phyloP scores from a whole-genome alignment of 1,140 invertebrate genomes.

The Eupeodes corollae region DNA sequence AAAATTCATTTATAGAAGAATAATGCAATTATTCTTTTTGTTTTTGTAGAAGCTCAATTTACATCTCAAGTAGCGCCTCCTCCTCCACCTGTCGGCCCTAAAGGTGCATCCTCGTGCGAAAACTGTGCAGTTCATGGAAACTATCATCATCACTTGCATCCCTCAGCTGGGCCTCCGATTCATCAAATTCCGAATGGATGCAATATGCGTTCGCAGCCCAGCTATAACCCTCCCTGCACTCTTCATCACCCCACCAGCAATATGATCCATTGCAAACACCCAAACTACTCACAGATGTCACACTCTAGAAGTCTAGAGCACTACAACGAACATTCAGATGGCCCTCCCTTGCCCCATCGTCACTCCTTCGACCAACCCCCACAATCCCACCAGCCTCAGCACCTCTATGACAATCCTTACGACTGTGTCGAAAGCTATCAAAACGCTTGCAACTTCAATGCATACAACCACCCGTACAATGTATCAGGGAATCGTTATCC shows the following conservation, averaged over 20 bases:
- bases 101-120: slow-evolving; percentile 5
- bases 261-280: not conserved
- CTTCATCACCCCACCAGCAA: slow-evolving; percentile 5
- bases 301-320: slow-evolving; percentile 36
- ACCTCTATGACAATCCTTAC: slow-evolving; percentile 27
- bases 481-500: slow-evolving; percentile 34
- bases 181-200: not conserved
- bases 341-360: slow-evolving; percentile 21
- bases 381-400: slow-evolving; percentile 14
- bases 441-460: slow-evolving; percentile 10
- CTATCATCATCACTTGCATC: slow-evolving; percentile 3
- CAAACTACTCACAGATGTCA: slow-evolving; percentile 16
- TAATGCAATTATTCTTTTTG: not conserved
- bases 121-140: slow-evolving; percentile 1
- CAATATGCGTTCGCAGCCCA: slow-evolving; percentile 1
- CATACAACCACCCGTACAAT: slow-evolving; percentile 23
- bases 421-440: slow-evolving; percentile 24
- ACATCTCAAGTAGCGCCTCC: not conserved
- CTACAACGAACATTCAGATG: slow-evolving; percentile 25
- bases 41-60: not conserved
- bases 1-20: not conserved
- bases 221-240: slow-evolving; percentile 5
- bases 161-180: not conserved
- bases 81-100: not conserved
- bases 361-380: slow-evolving; percentile 35